Evolutionary conservation across 2,113 vertebrate species (phyloP).

Genomic region (Oryzias javanicus): DNA sequence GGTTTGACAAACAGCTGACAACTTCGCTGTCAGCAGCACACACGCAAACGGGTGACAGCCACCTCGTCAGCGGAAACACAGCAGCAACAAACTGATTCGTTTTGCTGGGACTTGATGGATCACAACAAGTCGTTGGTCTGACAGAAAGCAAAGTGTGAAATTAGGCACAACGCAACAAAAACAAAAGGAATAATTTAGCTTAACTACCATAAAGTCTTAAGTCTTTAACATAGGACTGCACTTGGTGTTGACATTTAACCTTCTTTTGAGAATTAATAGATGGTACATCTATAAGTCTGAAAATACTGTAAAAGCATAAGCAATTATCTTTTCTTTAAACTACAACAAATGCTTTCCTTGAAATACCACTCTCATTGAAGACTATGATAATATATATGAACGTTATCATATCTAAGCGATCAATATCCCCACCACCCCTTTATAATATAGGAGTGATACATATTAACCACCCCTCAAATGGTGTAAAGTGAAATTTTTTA

Average conservation of each 20-base stretch:
- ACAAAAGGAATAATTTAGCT: slow-evolving; percentile 5
- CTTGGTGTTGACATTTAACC: neutral
- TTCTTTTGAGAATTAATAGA: neutral
- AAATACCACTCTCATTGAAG: no score
- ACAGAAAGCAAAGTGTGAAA: slow-evolving; percentile 43
- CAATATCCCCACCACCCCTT: no score
- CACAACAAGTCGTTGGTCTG: slow-evolving; percentile 46
- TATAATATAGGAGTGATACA: no score
- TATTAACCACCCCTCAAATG: no score
- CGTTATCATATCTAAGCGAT: no score
- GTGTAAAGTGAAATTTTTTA: no score
- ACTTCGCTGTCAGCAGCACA: slow-evolving; percentile 50
- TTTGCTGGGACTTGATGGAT: slow-evolving; percentile 47
- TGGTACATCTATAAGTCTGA: neutral
- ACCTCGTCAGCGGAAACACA: slow-evolving; percentile 62
- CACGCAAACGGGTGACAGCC: slow-evolving; percentile 40
- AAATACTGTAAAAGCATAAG: neutral
- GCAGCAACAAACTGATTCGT: slow-evolving; percentile 56
- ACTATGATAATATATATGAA: no score
- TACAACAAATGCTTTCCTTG: no score
- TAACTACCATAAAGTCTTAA: no score
- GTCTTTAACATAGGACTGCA: neutral
- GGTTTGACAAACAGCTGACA: slow-evolving; percentile 68
- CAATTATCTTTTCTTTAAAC: no score
- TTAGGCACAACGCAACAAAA: slow-evolving; percentile 23